Conservation (phyloP, 2,888 invertebrate genomes). For the Spodoptera exigua region DNA sequence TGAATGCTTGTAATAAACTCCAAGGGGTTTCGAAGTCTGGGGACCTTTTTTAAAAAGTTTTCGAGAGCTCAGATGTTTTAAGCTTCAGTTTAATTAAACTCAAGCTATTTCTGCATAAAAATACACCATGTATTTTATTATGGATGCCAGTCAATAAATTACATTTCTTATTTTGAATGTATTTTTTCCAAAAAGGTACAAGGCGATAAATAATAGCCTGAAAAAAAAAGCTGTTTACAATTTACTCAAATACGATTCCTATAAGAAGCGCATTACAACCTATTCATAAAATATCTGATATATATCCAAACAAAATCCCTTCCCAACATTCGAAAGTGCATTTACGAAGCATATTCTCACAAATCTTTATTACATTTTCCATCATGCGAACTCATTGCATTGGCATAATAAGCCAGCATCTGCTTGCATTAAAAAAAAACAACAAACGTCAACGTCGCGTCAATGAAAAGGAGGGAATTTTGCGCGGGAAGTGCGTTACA, state of each 20-base stretch:
- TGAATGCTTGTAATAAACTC: conserved; percentile 55
- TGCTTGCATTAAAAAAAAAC: conserved; percentile 36
- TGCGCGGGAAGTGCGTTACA: conserved; percentile 45
- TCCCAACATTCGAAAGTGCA: conserved; percentile 22
- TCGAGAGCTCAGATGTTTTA: conserved; percentile 37
- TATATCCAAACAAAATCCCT: conserved; percentile 6
- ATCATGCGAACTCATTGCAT: conserved; percentile 36
- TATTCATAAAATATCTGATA: not conserved
- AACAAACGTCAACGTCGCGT: conserved; percentile 33
- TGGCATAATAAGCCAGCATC: conserved; percentile 46
- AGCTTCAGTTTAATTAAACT: conserved; percentile 48
- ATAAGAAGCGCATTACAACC: not conserved
- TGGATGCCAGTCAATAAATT: too few relatives aligned
- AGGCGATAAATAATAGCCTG: too few relatives aligned
- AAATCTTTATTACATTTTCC: conserved; percentile 38
- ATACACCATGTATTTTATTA: not conserved
- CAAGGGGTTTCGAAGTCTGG: conserved; percentile 28
- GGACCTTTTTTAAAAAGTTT: conserved; percentile 45
- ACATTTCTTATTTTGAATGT: too few relatives aligned
- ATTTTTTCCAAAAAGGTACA: too few relatives aligned
- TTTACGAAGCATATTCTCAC: conserved; percentile 41
- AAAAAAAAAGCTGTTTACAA: not conserved
- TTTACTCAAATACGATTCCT: not conserved
- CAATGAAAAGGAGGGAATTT: conserved; percentile 47
- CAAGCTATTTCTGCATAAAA: conserved; percentile 27